phyloP scores from a whole-genome alignment of 2,113 vertebrate genomes.

The Buteo buteo region DNA sequence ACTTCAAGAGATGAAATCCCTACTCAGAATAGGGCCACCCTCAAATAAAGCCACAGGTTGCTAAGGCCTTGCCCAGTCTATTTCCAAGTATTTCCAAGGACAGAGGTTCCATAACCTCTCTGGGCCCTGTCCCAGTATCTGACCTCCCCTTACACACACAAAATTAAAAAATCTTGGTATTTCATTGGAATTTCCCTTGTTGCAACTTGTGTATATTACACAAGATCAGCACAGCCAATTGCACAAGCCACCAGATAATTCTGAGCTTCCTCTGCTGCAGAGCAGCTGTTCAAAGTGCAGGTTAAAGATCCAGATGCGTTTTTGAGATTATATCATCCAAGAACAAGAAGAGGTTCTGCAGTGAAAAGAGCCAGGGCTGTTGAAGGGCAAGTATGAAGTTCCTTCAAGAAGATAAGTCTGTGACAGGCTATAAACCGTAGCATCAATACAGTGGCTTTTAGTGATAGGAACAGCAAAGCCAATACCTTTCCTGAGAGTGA shows the following conservation, averaged over 20 bases:
- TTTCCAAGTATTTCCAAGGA: not conserved
- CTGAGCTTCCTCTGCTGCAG: not conserved
- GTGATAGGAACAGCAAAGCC: not conserved
- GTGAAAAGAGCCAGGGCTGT: not conserved
- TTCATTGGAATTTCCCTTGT: not conserved
- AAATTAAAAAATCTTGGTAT: not conserved
- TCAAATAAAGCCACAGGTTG: not conserved
- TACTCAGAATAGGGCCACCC: not conserved
- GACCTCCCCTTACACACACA: not conserved
- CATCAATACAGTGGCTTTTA: not conserved
- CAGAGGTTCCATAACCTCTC: not conserved
- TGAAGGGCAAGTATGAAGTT: not conserved
- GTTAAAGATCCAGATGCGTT: not conserved
- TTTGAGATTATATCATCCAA: not conserved
- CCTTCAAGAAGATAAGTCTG: not conserved
- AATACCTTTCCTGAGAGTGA: not conserved
- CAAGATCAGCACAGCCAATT: not conserved
- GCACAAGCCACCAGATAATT: not conserved
- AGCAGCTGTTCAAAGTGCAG: not conserved
- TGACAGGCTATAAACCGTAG: not conserved
- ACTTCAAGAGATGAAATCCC: not conserved
- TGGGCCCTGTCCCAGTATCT: not conserved
- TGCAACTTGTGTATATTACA: not conserved
- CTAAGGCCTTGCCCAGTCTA: not conserved
- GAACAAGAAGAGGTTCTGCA: not conserved